Conservation (phyloP, 2,113 vertebrate species). For the Montifringilla adamsi region DNA sequence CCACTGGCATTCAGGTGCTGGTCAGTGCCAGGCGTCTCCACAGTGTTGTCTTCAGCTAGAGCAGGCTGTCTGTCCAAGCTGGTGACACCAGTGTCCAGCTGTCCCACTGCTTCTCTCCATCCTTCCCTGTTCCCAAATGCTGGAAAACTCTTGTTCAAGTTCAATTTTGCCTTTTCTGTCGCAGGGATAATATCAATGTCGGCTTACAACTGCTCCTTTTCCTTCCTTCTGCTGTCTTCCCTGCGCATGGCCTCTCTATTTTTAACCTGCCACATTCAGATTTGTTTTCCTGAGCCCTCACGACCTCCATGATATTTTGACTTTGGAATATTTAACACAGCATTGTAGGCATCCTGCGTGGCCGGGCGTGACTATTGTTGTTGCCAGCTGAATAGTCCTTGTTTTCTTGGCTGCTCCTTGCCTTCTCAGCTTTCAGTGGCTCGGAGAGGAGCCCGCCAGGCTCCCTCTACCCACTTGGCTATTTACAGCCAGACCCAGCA, state of each 20-base stretch:
- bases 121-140: fast-evolving
- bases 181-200: not conserved
- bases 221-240: not conserved
- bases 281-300: not conserved
- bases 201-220: not conserved
- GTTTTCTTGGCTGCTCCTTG: not conserved
- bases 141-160: too few relatives aligned
- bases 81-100: fast-evolving
- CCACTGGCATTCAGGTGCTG: not conserved
- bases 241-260: not conserved
- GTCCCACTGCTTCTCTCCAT: fast-evolving
- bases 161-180: not conserved
- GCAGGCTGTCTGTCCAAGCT: not conserved
- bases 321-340: not conserved
- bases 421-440: conserved; percentile 30
- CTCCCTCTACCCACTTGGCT: not conserved
- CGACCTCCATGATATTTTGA: not conserved
- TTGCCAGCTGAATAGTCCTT: conserved; percentile 22
- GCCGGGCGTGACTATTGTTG: conserved; percentile 49
- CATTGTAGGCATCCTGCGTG: not conserved
- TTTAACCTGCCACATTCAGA: not conserved
- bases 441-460: not conserved
- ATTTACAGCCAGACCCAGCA: not conserved
- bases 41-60: not conserved
- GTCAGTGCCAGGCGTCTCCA: not conserved